A percentile compares a stretch with the other conserved stretches of the same genome.
Conservation (phyloP, 1,140 invertebrate species). For the Elysia chlorotica region DNA sequence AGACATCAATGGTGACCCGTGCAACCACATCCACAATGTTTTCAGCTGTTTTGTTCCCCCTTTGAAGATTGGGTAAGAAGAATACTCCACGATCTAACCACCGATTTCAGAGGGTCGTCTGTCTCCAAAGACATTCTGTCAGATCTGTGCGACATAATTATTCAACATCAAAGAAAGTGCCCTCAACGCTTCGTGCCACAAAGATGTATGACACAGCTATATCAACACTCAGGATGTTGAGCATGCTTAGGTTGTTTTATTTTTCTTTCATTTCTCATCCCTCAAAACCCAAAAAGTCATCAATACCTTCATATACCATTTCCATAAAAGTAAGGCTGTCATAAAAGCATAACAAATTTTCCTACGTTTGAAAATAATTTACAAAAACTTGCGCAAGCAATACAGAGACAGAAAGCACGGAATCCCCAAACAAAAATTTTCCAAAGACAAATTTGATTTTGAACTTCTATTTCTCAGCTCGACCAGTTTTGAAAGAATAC, state of each 20-base stretch:
- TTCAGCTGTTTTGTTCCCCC: conserved; percentile 38
- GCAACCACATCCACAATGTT: conserved; percentile 43
- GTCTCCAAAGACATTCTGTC: conserved; percentile 28
- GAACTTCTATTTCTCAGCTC: conserved; percentile 20
- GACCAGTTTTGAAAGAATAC: conserved; percentile 32
- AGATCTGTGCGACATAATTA: conserved; percentile 36
- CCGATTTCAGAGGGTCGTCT: conserved; percentile 41
- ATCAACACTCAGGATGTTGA: conserved; percentile 18
- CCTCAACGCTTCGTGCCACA: conserved; percentile 30
- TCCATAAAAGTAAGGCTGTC: conserved; percentile 7
- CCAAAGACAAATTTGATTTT: conserved; percentile 21
- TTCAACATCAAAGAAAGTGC: conserved; percentile 31
- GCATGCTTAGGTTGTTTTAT: conserved; percentile 32
- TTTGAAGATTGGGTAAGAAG: conserved; percentile 33
- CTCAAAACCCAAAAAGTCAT: conserved; percentile 10
- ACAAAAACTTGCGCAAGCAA: conserved; percentile 16
- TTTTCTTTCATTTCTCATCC: conserved; percentile 22
- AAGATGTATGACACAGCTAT: conserved; percentile 32
- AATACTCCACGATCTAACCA: conserved; percentile 32
- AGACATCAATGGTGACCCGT: conserved; percentile 46
- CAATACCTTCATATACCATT: neutral
- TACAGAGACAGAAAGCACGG: conserved; percentile 24
- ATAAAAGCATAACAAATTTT: conserved; percentile 13
- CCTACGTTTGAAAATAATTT: conserved; percentile 11
- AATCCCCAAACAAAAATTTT: conserved; percentile 15